These are phyloP conservation scores for Conger conger DNA, from an alignment of 2,113 vertebrate species.

Conservation along the genomic window DNA sequence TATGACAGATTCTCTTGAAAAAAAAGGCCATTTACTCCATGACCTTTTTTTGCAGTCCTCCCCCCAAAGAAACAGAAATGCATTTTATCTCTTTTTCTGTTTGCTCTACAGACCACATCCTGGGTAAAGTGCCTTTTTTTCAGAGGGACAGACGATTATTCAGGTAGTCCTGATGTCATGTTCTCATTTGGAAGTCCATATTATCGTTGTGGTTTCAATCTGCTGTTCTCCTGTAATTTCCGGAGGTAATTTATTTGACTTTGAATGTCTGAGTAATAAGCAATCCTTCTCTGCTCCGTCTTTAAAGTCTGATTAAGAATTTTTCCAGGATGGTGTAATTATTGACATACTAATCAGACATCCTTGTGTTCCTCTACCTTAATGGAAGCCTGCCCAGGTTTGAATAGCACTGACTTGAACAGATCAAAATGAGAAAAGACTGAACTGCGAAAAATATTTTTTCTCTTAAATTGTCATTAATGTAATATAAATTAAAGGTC, in stretches of 20 bases:
- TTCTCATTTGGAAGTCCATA: not conserved
- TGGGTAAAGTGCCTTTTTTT: slow-evolving; percentile 9
- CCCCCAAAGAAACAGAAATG: not conserved
- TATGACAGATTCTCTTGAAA: slow-evolving; percentile 16
- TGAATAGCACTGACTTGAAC: slow-evolving; percentile 26
- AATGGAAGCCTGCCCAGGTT: slow-evolving; percentile 30
- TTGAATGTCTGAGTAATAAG: slow-evolving; percentile 32
- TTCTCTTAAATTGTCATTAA: not conserved
- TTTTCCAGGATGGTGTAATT: slow-evolving; percentile 42
- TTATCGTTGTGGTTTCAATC: slow-evolving; percentile 17
- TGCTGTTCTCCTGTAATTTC: slow-evolving; percentile 27
- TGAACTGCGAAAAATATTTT: not conserved
- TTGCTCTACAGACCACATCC: not conserved
- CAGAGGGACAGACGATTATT: slow-evolving; percentile 12
- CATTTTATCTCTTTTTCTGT: slow-evolving; percentile 21
- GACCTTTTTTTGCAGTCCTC: not conserved
- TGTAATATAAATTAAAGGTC: slow-evolving; percentile 1
- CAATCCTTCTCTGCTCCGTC: slow-evolving; percentile 19
- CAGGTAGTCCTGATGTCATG: not conserved
- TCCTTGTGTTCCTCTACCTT: slow-evolving; percentile 43
- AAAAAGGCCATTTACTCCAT: not conserved
- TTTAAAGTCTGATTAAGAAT: slow-evolving; percentile 35
- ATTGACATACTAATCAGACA: slow-evolving; percentile 29
- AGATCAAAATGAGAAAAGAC: not conserved
- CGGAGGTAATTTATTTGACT: slow-evolving; percentile 28